Evolutionary conservation across 1,140 invertebrate species (phyloP).

Genomic region (Proctacanthus coquilletti): DNA sequence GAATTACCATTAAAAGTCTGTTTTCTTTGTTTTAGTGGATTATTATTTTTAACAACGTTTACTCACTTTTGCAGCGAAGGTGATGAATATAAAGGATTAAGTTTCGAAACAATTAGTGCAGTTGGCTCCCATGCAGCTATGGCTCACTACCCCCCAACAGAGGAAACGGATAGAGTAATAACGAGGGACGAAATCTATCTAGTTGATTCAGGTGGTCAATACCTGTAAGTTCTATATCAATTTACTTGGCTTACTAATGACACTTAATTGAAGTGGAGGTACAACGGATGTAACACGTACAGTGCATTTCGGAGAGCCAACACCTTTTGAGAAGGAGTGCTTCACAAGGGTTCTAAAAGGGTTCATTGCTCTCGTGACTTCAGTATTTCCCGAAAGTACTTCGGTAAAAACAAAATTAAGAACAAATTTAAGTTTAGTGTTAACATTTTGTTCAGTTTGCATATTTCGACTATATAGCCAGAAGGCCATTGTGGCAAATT

Average conservation of each 20-base stretch:
- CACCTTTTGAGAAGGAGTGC: constrained; percentile 57
- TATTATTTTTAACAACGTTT: too few species aligned
- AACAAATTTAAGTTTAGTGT: too few species aligned
- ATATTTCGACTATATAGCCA: constrained; percentile 59
- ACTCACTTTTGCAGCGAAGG: constrained; percentile 32
- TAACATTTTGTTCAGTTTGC: too few species aligned
- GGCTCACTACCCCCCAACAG: constrained; percentile 69
- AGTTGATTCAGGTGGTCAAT: constrained; percentile 79
- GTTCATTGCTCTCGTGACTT: constrained; percentile 56
- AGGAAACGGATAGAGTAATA: constrained; percentile 46
- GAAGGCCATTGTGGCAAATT: constrained; percentile 68
- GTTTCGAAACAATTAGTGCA: constrained; percentile 81
- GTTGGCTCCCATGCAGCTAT: constrained; percentile 76
- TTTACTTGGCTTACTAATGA: too few species aligned
- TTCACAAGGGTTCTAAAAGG: constrained; percentile 77
- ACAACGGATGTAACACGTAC: constrained; percentile 89
- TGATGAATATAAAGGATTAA: constrained; percentile 61
- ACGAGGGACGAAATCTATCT: constrained; percentile 60
- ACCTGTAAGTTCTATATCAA: constrained; percentile 14
- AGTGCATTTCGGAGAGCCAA: constrained; percentile 66
- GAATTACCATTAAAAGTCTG: neutral
- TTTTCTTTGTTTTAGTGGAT: neutral
- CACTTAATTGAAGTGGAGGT: constrained; percentile 41
- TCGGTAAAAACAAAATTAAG: too few species aligned
- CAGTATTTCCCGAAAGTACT: constrained; percentile 63